Conservation (phyloP, 2,113 vertebrate species). For the Proteles cristata region DNA sequence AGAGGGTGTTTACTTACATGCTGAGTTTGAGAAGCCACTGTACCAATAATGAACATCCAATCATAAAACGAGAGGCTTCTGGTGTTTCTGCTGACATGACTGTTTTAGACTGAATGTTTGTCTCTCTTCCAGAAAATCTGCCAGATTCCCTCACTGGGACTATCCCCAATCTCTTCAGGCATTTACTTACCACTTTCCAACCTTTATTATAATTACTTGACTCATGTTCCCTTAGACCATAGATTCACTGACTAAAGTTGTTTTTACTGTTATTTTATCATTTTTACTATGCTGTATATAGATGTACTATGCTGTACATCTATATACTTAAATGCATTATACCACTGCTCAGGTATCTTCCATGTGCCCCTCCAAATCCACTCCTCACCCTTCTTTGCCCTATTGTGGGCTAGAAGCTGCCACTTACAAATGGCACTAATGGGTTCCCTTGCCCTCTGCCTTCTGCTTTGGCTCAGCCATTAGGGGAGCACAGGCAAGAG, state of each 20-base stretch:
- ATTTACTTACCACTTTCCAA: not conserved
- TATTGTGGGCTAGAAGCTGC: not conserved
- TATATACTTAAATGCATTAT: not conserved
- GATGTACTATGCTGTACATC: not conserved
- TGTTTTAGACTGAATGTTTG: not conserved
- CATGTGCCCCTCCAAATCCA: not conserved
- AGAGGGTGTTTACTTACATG: not conserved
- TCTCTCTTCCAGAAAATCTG: not conserved
- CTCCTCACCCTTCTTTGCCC: not conserved
- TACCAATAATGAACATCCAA: not conserved
- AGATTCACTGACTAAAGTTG: not conserved
- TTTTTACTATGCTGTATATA: too few relatives aligned
- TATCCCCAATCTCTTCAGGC: not conserved
- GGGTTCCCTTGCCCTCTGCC: not conserved
- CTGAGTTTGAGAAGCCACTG: not conserved
- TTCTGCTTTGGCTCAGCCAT: not conserved
- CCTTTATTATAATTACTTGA: slow-evolving; percentile 8
- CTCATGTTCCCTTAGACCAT: not conserved
- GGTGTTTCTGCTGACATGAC: not conserved
- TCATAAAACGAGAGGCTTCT: not conserved
- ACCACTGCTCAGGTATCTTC: not conserved
- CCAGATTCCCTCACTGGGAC: not conserved
- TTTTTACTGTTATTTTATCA: not conserved
- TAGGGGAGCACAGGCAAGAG: not conserved
- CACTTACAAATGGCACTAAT: not conserved